phyloP scores from a whole-genome alignment of 1,140 invertebrate genomes.

The Arctopsyche grandis region DNA sequence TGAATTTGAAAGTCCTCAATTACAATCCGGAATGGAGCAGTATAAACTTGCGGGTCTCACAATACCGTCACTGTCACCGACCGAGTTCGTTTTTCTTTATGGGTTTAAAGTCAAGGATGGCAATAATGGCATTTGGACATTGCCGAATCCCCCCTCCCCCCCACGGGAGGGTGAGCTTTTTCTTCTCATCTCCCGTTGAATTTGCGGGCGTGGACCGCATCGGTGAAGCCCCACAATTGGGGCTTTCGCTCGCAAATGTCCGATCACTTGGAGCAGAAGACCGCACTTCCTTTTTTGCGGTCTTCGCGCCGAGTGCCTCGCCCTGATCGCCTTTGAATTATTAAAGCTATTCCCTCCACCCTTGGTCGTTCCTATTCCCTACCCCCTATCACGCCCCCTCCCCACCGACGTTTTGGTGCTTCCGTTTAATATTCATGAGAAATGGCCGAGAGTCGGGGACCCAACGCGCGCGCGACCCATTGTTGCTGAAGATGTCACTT shows the following conservation, averaged over 20 bases:
- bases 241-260: conserved; percentile 21
- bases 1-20: too few relatives aligned
- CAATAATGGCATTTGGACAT: too few relatives aligned
- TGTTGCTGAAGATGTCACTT: conserved; percentile 25
- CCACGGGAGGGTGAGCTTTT: too few relatives aligned
- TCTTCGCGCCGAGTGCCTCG: background rate
- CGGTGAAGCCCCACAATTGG: conserved; percentile 2
- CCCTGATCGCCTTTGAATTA: conserved; percentile 44
- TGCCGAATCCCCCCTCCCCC: too few relatives aligned
- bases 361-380: too few relatives aligned
- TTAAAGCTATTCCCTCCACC: conserved; percentile 10
- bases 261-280: conserved; percentile 9
- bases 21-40: too few relatives aligned
- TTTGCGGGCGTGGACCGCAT: background rate
- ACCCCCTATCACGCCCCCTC: background rate
- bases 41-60: too few relatives aligned
- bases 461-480: conserved; percentile 1
- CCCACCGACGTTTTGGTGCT: background rate
- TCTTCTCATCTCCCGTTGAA: background rate
- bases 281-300: conserved; percentile 35
- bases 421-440: conserved; percentile 42
- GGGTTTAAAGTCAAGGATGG: too few relatives aligned
- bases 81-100: too few relatives aligned
- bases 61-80: too few relatives aligned
- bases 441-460: background rate